Percentiles rank a stretch among this genome's conserved stretches.
These are phyloP conservation scores for Dendrocopos noguchii DNA, from an alignment of 2,113 vertebrate species.

Conservation along the genomic window DNA sequence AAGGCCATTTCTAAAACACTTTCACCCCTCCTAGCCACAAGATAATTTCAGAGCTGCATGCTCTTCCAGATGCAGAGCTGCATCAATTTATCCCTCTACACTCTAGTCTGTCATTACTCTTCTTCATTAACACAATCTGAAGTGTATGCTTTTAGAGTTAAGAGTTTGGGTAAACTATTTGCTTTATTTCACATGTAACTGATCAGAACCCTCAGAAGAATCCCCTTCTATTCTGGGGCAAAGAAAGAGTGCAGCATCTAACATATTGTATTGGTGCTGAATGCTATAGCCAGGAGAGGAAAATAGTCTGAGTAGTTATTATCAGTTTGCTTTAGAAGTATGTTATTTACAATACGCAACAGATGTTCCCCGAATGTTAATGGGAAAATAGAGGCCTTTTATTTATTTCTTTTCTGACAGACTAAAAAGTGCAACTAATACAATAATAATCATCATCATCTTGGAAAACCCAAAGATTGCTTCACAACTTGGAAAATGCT, in stretches of 20 bases:
- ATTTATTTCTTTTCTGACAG: slow-evolving; percentile 78
- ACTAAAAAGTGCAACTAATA: slow-evolving; percentile 82
- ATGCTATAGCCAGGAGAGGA: slow-evolving; percentile 53
- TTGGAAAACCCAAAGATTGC: slow-evolving; percentile 79
- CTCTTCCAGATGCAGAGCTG: not conserved
- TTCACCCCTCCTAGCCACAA: not conserved
- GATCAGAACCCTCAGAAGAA: not conserved
- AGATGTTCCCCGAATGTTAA: slow-evolving; percentile 81
- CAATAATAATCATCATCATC: slow-evolving; percentile 71
- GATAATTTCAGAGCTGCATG: not conserved
- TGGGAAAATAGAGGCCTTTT: slow-evolving; percentile 80
- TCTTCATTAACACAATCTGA: not conserved
- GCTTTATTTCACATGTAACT: not conserved
- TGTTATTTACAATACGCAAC: slow-evolving; percentile 84
- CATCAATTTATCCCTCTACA: not conserved
- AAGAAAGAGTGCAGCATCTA: not conserved
- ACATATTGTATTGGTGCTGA: slow-evolving; percentile 39
- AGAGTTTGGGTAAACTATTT: not conserved
- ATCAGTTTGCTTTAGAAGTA: slow-evolving; percentile 80
- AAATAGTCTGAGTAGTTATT: slow-evolving; percentile 73
- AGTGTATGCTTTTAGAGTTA: not conserved
- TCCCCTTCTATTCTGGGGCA: not conserved
- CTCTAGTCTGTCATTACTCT: not conserved
- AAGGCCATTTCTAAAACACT: not conserved
- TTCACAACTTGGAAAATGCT: slow-evolving; percentile 81